These are phyloP conservation scores for Chelmon rostratus DNA, from an alignment of 2,797 vertebrate genomes.

Conservation along the genomic window DNA sequence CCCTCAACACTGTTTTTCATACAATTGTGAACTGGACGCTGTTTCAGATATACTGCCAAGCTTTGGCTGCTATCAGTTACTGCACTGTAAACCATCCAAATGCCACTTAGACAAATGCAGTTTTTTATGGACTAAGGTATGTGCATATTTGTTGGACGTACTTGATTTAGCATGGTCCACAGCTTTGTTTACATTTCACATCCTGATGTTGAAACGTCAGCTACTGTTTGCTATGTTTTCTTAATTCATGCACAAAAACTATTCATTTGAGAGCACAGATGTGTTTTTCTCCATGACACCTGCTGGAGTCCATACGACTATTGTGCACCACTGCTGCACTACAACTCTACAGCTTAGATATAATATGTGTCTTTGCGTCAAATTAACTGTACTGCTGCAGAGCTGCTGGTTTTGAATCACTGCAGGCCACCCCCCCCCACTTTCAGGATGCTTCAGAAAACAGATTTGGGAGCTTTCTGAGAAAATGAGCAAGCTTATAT, in stretches of 20 bases:
- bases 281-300: not conserved
- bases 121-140: not conserved
- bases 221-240: not conserved
- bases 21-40: not conserved
- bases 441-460: not conserved
- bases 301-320: not conserved
- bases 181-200: not conserved
- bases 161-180: no score
- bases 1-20: not conserved
- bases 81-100: not conserved
- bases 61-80: not conserved
- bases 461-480: not conserved
- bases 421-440: not conserved
- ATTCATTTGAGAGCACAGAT: not conserved
- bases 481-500: constrained; percentile 9
- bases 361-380: not conserved
- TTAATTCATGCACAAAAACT: not conserved
- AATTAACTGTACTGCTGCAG: not conserved
- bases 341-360: not conserved
- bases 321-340: not conserved
- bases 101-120: not conserved
- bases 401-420: constrained; percentile 1
- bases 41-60: not conserved
- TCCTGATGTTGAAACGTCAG: not conserved
- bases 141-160: not conserved